Base-by-base conservation (phyloP, 2,888 invertebrate species). In the Cantharis nigra region DNA sequence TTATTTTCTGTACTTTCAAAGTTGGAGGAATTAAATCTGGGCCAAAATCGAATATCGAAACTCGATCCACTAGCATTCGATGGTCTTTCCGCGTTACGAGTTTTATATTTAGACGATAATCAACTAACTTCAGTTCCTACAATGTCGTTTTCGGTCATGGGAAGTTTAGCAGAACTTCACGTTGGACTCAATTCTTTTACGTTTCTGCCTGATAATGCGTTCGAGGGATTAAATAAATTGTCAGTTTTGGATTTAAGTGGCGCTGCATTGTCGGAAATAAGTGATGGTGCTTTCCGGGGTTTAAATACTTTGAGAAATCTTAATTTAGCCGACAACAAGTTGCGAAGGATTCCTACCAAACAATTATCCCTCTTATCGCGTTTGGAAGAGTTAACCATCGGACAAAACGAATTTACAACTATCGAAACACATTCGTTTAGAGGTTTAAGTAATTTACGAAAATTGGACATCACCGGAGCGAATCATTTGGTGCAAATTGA, bases 91-190 rank as follows among this genome's bases (percentile, higher is more conserved):
- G 93, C 94, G n/a, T 89, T 97, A 75, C 91, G 95, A 79, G 94
- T 96, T 18, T 89, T 97, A 13, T 95, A 95, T 87, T 89, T 97
- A 80, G 96, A 97, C 85, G 96, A 96, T 86, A 97, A 97, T 87
- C 94, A 94, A 78, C 87, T 97, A 79, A 94, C 92, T 81, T 90
- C 92, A 1, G 93, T 97, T 72, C 96, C 96, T 16, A 94, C 95
- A 1, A 88, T 91, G 16, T 92, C 94, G 0, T 93, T 96, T 84
- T 91, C 92, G 23, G 91, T 94, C 3, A 88, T 96, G 83, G 94
- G 93, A 75, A 93, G 94, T 82, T 90, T 97, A 76, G 96, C 96
- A 3, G 97, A 97, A 87, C 89, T 97, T 11, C 96, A 95, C 85
- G 92, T 97, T 63, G 96, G 96, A 11, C 91, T 95, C 80, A 97